phyloP scores from a whole-genome alignment of 2,113 vertebrate species.

The Nesogale talazaci region DNA sequence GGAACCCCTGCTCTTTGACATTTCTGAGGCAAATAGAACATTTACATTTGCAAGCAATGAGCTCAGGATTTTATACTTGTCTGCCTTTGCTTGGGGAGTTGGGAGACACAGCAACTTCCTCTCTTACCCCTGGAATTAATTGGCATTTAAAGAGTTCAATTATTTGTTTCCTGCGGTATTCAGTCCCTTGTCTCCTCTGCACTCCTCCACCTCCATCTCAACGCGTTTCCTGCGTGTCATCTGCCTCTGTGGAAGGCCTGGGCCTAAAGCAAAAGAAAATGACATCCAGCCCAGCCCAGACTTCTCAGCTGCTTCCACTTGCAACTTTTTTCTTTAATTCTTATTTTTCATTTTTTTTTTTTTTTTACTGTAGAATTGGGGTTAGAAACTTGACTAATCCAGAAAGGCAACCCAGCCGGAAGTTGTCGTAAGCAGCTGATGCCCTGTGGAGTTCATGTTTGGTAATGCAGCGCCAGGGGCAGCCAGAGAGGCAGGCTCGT shows the following conservation, averaged over 20 bases:
- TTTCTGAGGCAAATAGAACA: constrained; percentile 70
- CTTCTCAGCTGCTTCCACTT: not conserved
- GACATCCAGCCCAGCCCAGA: not conserved
- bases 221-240: not conserved
- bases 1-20: constrained; percentile 55
- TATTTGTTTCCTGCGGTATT: not conserved
- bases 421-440: not conserved
- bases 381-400: not conserved
- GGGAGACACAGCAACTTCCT: not conserved
- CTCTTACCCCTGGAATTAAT: not conserved
- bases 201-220: not conserved
- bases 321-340: not conserved
- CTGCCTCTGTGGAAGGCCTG: not conserved
- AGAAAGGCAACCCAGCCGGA: not conserved
- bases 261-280: not conserved
- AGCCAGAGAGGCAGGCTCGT: too few species aligned
- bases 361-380: not conserved
- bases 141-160: not conserved
- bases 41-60: constrained; percentile 16
- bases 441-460: too few species aligned
- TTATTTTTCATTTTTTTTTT: too few species aligned
- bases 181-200: not conserved
- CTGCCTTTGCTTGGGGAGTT: not conserved
- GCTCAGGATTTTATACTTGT: constrained; percentile 28
- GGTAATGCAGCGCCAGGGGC: too few species aligned